These are phyloP conservation scores for Tinamus major DNA, from an alignment of 2,797 vertebrate genomes.

Conservation along the genomic window DNA sequence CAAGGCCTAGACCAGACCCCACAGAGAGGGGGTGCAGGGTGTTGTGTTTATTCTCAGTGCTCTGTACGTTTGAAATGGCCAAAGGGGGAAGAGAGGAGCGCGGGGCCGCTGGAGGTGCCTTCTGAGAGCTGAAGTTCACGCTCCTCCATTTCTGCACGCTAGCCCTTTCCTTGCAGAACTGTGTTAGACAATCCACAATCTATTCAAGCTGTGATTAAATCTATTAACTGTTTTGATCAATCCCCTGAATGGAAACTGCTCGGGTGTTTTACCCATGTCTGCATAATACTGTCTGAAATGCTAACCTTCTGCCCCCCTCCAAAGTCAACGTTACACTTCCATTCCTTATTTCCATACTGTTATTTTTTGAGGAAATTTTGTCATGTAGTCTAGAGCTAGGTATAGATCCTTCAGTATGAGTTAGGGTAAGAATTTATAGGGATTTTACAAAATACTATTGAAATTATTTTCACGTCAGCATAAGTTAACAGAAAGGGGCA, in stretches of 20 bases:
- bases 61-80: background rate
- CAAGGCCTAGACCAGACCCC: background rate
- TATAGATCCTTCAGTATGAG: background rate
- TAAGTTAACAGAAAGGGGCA: conserved; percentile 3
- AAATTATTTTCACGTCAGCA: background rate
- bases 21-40: background rate
- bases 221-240: background rate
- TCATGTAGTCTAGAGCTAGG: background rate
- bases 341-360: background rate
- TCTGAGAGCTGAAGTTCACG: background rate
- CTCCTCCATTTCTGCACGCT: background rate
- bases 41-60: background rate
- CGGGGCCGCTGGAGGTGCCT: background rate
- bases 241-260: background rate
- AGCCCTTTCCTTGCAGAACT: background rate
- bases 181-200: background rate
- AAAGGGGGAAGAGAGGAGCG: background rate
- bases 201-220: background rate
- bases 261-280: background rate
- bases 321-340: accelerated
- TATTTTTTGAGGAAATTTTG: background rate
- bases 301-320: background rate
- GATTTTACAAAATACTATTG: background rate
- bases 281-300: background rate
- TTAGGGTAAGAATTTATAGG: background rate